These are phyloP conservation scores for Hydrolagus colliei DNA, from an alignment of 2,797 vertebrate species.

Conservation along the genomic window DNA sequence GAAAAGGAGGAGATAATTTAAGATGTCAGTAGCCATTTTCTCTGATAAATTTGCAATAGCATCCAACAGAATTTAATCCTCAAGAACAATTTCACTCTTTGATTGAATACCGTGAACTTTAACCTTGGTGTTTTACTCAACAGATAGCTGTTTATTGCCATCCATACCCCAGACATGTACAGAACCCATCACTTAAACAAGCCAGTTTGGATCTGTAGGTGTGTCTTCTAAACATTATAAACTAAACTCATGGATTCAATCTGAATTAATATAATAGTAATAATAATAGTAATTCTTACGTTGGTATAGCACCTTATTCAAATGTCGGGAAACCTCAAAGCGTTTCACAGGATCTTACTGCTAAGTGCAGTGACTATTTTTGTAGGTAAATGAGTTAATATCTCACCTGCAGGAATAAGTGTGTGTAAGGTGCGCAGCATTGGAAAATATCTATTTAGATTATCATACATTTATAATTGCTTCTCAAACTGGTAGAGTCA, in stretches of 20 bases:
- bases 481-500: not conserved
- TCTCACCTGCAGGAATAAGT: not conserved
- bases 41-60: not conserved
- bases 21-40: not conserved
- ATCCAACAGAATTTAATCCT: not conserved
- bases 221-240: not conserved
- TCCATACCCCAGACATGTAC: too few species aligned
- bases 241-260: not conserved
- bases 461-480: not conserved
- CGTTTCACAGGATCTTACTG: too few species aligned
- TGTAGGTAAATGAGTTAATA: not conserved
- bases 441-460: not conserved
- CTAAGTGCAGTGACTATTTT: not conserved
- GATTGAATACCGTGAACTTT: too few species aligned
- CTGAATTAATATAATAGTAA: too few species aligned
- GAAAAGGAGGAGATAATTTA: not conserved
- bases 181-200: not conserved
- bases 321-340: too few species aligned
- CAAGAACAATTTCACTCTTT: not conserved
- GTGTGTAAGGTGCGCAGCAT: not conserved
- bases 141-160: not conserved
- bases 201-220: not conserved
- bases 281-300: too few species aligned
- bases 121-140: not conserved
- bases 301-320: too few species aligned